Base-by-base conservation (phyloP, 2,888 invertebrate genomes). In the Phortica okadai region DNA sequence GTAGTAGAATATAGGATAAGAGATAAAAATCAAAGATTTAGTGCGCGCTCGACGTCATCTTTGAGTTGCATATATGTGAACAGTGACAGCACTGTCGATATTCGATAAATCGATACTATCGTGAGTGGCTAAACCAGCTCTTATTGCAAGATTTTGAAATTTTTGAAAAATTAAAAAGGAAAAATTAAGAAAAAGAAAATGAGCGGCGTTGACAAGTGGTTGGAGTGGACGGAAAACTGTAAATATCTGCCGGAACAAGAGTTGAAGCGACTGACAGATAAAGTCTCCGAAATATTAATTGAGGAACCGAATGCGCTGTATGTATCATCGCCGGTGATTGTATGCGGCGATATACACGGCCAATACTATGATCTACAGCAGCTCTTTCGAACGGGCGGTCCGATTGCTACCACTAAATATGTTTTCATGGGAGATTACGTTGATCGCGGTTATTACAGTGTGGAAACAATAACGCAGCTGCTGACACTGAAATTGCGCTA, bases 251-350 rank as follows among this genome's bases (percentile, higher is more conserved):
- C 69, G 2, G 70, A 72, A 14, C 11, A 11, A 6, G 70, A 54
- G 2, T 10, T 72, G 70, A 33, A 21, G 56, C 96, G 97, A 25
- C 93, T 99, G 21, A 99, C 98, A 93, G 97, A 98, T 10, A 98
- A 98, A 93, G 99, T 98, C 64, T 93, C 98, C 82, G 99, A 99
- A 93, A 99, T 99, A 86, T 93, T 99, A 69, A 97, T 98, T 0
- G 98, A 99, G 93, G 99, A 99, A 92, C 97, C 98, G 90, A 99
- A 99, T 92, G 98, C 99, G 50, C 99, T 99, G 92, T 93, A 97
- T 90, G 98, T 99, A 64, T 98, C 98, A 92, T 97, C 98, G 69
- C 99, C 70, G 10, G 70, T 72, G 2, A 72, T 14, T 54, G 70
- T 72, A 1, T 72, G 70, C 70, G 70, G 70, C 4, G 70, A 72